A percentile compares a stretch with the other conserved stretches of the same genome.
Evolutionary conservation across 2,888 invertebrate species (phyloP).

Genomic region (Portevinia maculata): DNA sequence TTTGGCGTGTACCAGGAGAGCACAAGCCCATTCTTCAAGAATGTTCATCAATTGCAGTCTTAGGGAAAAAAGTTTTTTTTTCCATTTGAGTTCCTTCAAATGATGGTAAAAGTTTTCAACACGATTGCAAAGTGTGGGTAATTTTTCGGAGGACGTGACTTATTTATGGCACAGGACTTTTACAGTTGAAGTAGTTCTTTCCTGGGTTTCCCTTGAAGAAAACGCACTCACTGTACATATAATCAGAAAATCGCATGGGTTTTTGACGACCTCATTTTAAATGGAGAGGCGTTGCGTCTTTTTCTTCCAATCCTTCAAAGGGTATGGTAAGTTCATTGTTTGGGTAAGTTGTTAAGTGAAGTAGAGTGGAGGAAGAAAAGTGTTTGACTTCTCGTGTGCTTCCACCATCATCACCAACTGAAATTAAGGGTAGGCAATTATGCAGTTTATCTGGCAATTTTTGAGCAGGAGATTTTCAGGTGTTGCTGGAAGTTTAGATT

Average conservation of each 20-base stretch:
- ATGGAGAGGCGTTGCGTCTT: constrained; percentile 47
- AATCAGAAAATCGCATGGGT: constrained; percentile 38
- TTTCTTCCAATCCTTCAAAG: constrained; percentile 30
- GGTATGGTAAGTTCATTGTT: constrained; percentile 65
- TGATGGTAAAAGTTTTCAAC: constrained; percentile 57
- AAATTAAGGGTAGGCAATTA: constrained; percentile 59
- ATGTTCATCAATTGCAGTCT: constrained; percentile 70
- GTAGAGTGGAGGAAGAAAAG: constrained; percentile 23
- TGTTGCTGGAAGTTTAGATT: constrained; percentile 10
- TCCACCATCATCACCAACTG: background rate
- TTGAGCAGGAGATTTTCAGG: constrained; percentile 8
- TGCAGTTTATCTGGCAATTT: constrained; percentile 54
- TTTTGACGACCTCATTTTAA: constrained; percentile 55
- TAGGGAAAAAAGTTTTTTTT: constrained; percentile 28
- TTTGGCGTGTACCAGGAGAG: constrained; percentile 21
- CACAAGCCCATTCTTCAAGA: constrained; percentile 19
- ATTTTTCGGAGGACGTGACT: constrained; percentile 72
- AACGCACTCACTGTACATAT: constrained; percentile 39
- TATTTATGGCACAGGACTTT: constrained; percentile 60
- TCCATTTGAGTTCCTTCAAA: constrained; percentile 64
- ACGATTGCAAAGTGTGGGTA: constrained; percentile 65
- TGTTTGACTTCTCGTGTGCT: constrained; percentile 42
- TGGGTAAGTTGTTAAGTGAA: constrained; percentile 62
- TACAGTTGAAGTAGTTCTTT: constrained; percentile 55
- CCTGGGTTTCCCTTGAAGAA: constrained; percentile 1